These are phyloP conservation scores for Enteromius argenteus DNA, from an alignment of 2,797 vertebrate genomes.

Conservation along the genomic window DNA sequence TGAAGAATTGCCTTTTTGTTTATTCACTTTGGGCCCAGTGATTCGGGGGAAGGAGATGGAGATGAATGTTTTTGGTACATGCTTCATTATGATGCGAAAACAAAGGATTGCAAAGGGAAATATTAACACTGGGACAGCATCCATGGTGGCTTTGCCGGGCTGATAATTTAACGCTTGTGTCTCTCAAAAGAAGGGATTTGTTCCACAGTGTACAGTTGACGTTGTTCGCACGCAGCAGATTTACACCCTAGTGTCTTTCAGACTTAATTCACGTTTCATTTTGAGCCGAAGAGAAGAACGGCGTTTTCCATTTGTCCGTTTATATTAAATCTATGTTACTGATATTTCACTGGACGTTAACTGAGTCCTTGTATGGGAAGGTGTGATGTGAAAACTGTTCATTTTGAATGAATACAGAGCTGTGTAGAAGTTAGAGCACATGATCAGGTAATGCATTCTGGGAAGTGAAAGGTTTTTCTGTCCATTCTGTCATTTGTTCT, in stretches of 20 bases:
- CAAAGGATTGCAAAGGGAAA: conserved; percentile 51
- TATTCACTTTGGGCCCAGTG: conserved; percentile 51
- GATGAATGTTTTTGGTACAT: conserved; percentile 46
- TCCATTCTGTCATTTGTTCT: not conserved
- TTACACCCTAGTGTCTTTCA: conserved; percentile 32
- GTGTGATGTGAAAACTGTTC: not conserved
- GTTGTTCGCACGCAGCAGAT: conserved; percentile 33
- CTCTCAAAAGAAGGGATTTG: conserved; percentile 39
- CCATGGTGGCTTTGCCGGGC: conserved; percentile 44
- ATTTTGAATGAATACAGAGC: not conserved
- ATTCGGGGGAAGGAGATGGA: conserved; percentile 36
- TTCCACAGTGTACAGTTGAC: conserved; percentile 35
- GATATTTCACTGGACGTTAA: conserved; percentile 25
- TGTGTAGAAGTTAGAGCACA: not conserved
- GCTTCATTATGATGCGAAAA: conserved; percentile 44
- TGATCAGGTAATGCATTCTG: not conserved
- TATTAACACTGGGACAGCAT: conserved; percentile 50
- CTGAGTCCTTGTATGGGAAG: conserved; percentile 17
- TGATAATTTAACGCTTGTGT: conserved; percentile 49
- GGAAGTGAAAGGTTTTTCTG: not conserved
- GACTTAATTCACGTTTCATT: conserved; percentile 40
- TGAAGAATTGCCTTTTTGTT: conserved; percentile 57
- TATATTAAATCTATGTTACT: conserved; percentile 17
- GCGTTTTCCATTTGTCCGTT: conserved; percentile 31
- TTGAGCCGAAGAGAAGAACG: conserved; percentile 13